A percentile compares a stretch with the other conserved stretches of the same genome.
Conservation (phyloP, 2,113 vertebrate species). For the Aviceda subcristata region DNA sequence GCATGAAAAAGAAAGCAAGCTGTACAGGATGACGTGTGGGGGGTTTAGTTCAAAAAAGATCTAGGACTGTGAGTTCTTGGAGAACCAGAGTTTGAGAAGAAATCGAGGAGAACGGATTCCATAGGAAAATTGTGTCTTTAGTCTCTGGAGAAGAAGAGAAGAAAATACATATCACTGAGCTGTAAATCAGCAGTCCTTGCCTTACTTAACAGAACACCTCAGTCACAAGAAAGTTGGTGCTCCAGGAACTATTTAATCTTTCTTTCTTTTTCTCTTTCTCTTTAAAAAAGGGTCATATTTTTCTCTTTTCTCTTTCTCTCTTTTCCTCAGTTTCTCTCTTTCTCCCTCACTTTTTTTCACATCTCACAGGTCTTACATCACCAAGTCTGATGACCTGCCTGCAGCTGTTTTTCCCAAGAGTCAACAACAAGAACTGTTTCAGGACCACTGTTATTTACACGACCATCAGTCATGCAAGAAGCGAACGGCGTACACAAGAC, state of each 20-base stretch:
- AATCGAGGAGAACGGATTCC: background rate
- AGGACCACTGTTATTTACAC: background rate
- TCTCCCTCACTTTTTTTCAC: background rate
- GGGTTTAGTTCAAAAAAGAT: background rate
- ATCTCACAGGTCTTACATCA: background rate
- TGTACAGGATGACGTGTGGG: background rate
- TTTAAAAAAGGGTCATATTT: background rate
- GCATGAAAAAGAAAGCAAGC: background rate
- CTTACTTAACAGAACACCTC: background rate
- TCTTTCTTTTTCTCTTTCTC: background rate
- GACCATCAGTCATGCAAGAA: background rate
- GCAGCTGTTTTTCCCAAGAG: background rate
- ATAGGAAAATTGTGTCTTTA: background rate
- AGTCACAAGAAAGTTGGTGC: background rate
- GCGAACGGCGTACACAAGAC: background rate
- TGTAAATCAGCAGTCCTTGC: background rate
- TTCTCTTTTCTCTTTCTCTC: background rate
- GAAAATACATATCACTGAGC: background rate
- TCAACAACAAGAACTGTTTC: background rate
- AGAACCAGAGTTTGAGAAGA: background rate
- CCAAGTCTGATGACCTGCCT: background rate
- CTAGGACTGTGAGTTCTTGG: background rate
- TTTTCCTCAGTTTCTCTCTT: fast-evolving
- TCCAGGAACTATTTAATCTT: background rate
- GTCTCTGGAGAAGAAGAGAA: background rate